phyloP scores from a whole-genome alignment of 2,797 vertebrate species.

The Delichon dasypus region DNA sequence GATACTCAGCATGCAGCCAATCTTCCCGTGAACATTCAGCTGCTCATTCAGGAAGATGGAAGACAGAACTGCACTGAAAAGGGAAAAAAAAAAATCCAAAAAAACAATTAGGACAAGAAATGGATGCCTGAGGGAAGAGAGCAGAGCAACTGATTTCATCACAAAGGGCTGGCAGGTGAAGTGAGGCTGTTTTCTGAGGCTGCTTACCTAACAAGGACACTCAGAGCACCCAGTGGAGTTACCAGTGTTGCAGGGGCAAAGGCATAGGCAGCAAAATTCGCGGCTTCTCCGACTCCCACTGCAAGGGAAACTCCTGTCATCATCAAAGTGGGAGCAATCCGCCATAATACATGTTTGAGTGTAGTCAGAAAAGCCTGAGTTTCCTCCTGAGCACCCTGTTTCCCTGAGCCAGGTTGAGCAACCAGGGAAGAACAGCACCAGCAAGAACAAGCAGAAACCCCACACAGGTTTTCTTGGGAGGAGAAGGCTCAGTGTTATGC shows the following conservation, averaged over 20 bases:
- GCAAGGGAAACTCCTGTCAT: slow-evolving; percentile 53
- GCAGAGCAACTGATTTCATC: not conserved
- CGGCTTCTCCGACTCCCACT: slow-evolving; percentile 87
- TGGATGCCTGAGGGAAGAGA: not conserved
- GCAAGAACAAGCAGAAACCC: not conserved
- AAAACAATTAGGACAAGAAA: not conserved
- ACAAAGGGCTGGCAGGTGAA: not conserved
- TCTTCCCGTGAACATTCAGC: slow-evolving; percentile 84
- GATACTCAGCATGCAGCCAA: slow-evolving; percentile 84
- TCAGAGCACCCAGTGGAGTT: slow-evolving; percentile 86
- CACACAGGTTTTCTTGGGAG: not conserved
- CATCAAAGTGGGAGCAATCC: not conserved
- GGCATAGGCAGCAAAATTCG: slow-evolving; percentile 87
- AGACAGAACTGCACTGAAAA: slow-evolving; percentile 83
- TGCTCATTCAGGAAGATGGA: slow-evolving; percentile 86
- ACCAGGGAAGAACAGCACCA: not conserved
- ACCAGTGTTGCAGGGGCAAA: slow-evolving; percentile 88
- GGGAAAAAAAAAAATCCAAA: not conserved
- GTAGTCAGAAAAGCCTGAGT: not conserved
- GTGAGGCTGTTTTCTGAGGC: not conserved
- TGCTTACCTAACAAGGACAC: slow-evolving; percentile 86
- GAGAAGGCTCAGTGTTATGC: not conserved
- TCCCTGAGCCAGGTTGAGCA: not conserved
- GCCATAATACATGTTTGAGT: not conserved
- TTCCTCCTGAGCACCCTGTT: not conserved